Evolutionary conservation across 2,888 invertebrate genomes (phyloP), one percentile per base, ranked within the genome.

Genomic region (Agrotis ipsilon): DNA sequence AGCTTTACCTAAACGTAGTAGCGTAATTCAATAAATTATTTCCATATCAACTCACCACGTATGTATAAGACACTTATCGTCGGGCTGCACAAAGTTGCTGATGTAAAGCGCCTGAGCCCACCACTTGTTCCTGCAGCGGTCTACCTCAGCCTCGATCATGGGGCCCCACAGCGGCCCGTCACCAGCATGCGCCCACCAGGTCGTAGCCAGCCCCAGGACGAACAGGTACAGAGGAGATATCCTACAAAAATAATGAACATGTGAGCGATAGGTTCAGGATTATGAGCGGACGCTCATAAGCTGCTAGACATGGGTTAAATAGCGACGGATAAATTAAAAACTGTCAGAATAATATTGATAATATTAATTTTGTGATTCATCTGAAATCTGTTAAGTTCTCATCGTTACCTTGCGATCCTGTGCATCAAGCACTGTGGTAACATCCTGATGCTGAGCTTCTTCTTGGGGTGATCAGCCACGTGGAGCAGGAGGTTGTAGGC

Each of bases 81-180:
- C 89, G 0, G 89, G 83, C n/a, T 86, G 58, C 13, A 91, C 78
- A 1, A 92, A 76, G 89, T 94, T 94, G 74, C 89, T 89, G 46
- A 92, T 57, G 71, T 87, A 94, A 2, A 93, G 84, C 24, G 87
- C 87, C 57, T 94, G 93, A 16, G 89, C 66, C 91, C 92, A 92
- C 89, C 92, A 92, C 78, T 91, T 91, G 78, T 74, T 58, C 2
- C 92, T 75, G 81, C 94, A 94, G 48, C 83, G 77, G 2, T 78
- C 78, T 18, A 87, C 85, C 73, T 88, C 89, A 0, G 72, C 83
- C 1, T 80, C 87, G 18, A 92, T 82, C 24, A 90, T 75, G 0
- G 88, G 84, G 3, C 65, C 69, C 94, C 93, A 93, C 78, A 92
- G 86, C 0, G 93, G 91, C 0, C 93, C 93, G 51, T 87, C 88